A percentile compares a stretch with the other conserved stretches of the same genome.
Evolutionary conservation across 2,113 vertebrate species (phyloP).

Genomic region (Nesogale talazaci): DNA sequence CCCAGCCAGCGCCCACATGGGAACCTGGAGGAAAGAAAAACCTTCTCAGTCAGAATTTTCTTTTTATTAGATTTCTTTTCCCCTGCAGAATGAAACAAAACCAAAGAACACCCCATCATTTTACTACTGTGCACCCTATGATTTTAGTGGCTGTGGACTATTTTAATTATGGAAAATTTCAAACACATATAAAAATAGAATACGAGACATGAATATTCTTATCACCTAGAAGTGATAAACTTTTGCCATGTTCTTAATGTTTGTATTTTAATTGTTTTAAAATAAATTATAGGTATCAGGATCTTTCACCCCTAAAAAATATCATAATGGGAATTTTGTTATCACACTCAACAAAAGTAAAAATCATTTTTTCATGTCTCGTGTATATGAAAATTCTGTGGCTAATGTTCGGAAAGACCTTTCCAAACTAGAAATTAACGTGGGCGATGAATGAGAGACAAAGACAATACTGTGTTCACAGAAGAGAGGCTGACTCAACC

Average conservation of each 20-base stretch:
- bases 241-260: not conserved
- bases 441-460: not conserved
- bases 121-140: not conserved
- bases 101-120: not conserved
- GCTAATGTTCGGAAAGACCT: not conserved
- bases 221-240: not conserved
- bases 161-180: not conserved
- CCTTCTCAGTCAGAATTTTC: not conserved
- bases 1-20: constrained; percentile 96
- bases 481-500: not conserved
- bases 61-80: not conserved
- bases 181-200: not conserved
- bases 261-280: constrained; percentile 29
- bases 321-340: not conserved
- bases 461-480: not conserved
- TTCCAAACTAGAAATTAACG: constrained; percentile 8
- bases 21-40: constrained; percentile 85
- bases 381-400: not conserved
- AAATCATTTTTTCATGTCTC: not conserved
- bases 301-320: not conserved
- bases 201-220: not conserved
- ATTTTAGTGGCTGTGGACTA: not conserved
- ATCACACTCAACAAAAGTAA: not conserved
- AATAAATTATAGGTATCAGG: not conserved
- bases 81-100: not conserved